These are phyloP conservation scores for Drosophila mimica DNA, from an alignment of 2,888 invertebrate species.

Conservation along the genomic window DNA sequence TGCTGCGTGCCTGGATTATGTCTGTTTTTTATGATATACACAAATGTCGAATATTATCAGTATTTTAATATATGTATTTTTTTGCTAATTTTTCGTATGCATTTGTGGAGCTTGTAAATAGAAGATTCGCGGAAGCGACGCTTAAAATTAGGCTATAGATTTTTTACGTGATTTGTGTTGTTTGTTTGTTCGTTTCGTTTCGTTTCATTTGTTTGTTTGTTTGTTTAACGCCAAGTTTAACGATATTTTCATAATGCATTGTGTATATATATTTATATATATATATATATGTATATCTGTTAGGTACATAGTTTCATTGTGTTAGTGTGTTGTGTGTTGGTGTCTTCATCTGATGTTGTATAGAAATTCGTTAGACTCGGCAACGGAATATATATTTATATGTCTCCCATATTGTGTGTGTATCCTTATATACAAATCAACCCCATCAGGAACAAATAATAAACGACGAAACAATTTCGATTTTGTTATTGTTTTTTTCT, in stretches of 20 bases:
- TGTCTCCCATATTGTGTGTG: conserved; percentile 7
- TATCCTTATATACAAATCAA: conserved; percentile 43
- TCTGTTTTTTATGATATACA: conserved; percentile 67
- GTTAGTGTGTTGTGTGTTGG: conserved; percentile 70
- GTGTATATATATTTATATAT: conserved; percentile 59
- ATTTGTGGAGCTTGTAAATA: conserved; percentile 67
- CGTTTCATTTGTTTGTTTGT: conserved; percentile 8
- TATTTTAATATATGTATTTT: conserved; percentile 9
- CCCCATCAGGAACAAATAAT: conserved; percentile 71
- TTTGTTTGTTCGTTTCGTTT: conserved; percentile 15
- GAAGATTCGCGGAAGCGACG: conserved; percentile 67
- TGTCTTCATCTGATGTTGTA: conserved; percentile 43
- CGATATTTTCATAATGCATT: conserved; percentile 18
- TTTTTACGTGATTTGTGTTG: conserved; percentile 16
- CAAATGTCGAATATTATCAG: conserved; percentile 59
- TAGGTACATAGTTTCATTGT: conserved; percentile 80
- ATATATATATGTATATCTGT: conserved; percentile 62
- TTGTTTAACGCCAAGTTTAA: conserved; percentile 33
- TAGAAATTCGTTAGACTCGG: conserved; percentile 66
- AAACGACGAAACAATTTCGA: conserved; percentile 54
- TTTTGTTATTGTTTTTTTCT: conserved; percentile 6
- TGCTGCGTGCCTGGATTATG: conserved; percentile 63
- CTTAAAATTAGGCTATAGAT: conserved; percentile 48
- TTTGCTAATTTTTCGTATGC: conserved; percentile 1
- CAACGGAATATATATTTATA: conserved; percentile 23